Evolutionary conservation across 2,113 vertebrate species (phyloP), one percentile per base, ranked within the genome.

Genomic region (Trichomycterus rosablanca): DNA sequence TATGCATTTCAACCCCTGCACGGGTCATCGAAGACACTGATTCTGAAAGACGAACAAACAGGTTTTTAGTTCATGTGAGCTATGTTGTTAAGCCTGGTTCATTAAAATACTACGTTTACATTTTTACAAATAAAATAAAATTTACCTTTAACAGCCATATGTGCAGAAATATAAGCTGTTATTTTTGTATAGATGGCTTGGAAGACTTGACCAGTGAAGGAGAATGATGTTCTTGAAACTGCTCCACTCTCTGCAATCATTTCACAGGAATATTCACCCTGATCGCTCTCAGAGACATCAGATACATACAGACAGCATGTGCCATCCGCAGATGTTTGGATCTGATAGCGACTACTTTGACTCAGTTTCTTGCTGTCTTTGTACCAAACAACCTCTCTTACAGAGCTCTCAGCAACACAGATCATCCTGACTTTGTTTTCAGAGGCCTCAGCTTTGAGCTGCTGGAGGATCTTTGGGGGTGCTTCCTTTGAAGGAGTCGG

Each of bases 201-300:
- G 77, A 97, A 97, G 63, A 82, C 82, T 78, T 97, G 93, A 19
- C 95, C 93, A 0, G 70, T 84, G 74, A 98, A 91, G 44, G 89
- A 90, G 71, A 96, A 95, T 63, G 80, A 91, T 56, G 93, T 92
- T 84, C 89, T 96, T 55, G 92, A 92, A 45, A 87, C 55, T 16
- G 48, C 59, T 63, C 92, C 92, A 73, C 90, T 90, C 76, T 94
- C 92, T 42, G 91, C 86, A 58, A 77, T 88, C 75, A 98, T 86
- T 85, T 98, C 95, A 82, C 95, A 98, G 35, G 74, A 74, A 43
- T 97, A 98, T 82, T 97, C 94, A 71, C 96, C 96, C 70, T 92
- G 86, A 70, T 98, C 95, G 9, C 85, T 83, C 74, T 95, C 90
- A 2, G 64, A 70, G 45, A 97, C 80, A 12, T 91, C 86, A 14